Evolutionary conservation across 2,888 invertebrate genomes (phyloP).

Genomic region (Orthosia cruda): DNA sequence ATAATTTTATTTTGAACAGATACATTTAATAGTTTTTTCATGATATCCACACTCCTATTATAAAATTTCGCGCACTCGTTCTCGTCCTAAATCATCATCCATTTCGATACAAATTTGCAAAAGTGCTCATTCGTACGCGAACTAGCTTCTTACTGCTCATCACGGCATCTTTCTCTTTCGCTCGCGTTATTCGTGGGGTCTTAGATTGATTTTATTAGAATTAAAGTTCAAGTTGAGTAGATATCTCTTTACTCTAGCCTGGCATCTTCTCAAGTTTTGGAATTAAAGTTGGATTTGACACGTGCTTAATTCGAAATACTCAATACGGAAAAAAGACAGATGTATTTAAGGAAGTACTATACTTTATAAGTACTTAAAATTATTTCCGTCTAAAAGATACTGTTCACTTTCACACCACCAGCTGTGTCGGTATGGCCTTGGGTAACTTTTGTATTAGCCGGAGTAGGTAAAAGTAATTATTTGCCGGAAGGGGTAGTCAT

Average conservation of each 20-base stretch:
- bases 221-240: too few species aligned
- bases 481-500: slow-evolving; percentile 33
- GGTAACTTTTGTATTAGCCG: slow-evolving; percentile 30
- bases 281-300: not conserved
- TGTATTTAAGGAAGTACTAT: not conserved
- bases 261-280: not conserved
- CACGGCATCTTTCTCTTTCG: too few species aligned
- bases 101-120: too few species aligned
- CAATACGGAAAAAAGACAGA: not conserved
- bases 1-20: too few species aligned
- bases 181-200: too few species aligned
- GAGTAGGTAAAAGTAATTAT: slow-evolving; percentile 30
- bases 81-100: too few species aligned
- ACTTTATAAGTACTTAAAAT: not conserved
- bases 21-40: too few species aligned
- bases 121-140: too few species aligned
- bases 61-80: too few species aligned
- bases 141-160: too few species aligned
- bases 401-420: slow-evolving; percentile 16
- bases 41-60: too few species aligned
- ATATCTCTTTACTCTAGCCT: not conserved
- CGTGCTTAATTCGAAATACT: not conserved
- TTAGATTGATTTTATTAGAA: too few species aligned
- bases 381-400: not conserved
- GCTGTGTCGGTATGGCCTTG: slow-evolving; percentile 17